Percentiles rank a stretch among this genome's conserved stretches.
These are phyloP conservation scores for Coelopa frigida DNA, from an alignment of 1,140 invertebrate species.

Conservation along the genomic window DNA sequence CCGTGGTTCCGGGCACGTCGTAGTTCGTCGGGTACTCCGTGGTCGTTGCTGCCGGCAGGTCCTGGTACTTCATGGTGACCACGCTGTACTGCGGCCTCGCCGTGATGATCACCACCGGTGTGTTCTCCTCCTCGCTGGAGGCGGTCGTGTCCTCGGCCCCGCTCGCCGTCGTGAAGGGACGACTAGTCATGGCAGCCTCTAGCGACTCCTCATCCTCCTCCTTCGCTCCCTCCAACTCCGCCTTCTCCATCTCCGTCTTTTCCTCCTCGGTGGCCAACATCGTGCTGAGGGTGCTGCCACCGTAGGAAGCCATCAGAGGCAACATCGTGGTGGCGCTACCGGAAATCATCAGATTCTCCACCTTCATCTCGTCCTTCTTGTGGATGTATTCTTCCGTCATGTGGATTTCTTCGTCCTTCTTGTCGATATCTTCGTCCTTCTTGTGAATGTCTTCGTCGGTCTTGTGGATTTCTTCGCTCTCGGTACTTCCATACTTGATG, in stretches of 20 bases:
- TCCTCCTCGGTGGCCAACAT: slow-evolving; percentile 29
- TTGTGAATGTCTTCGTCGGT: too few species aligned
- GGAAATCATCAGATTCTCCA: not conserved
- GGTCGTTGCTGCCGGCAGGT: not conserved
- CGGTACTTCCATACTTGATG: slow-evolving; percentile 25
- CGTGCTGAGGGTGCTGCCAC: slow-evolving; percentile 30
- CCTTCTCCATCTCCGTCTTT: slow-evolving; percentile 3
- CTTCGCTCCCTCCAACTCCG: not conserved
- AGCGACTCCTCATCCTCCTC: not conserved
- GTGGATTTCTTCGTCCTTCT: slow-evolving; percentile 22
- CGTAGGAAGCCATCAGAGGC: slow-evolving; percentile 22
- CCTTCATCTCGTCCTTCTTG: not conserved
- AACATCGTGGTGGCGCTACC: slow-evolving; percentile 14
- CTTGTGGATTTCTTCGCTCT: too few species aligned
- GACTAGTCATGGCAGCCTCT: too few species aligned
- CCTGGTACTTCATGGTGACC: slow-evolving; percentile 14
- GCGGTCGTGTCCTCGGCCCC: slow-evolving; percentile 17
- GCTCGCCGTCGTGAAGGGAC: not conserved
- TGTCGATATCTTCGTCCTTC: slow-evolving; percentile 19
- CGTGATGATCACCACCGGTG: slow-evolving; percentile 29
- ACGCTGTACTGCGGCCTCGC: slow-evolving; percentile 32
- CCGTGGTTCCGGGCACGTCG: slow-evolving; percentile 28
- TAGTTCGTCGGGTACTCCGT: not conserved
- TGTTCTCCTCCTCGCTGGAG: slow-evolving; percentile 21
- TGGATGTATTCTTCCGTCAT: not conserved